Evolutionary conservation across 2,888 invertebrate genomes (phyloP).

Genomic region (Andrena praecox): DNA sequence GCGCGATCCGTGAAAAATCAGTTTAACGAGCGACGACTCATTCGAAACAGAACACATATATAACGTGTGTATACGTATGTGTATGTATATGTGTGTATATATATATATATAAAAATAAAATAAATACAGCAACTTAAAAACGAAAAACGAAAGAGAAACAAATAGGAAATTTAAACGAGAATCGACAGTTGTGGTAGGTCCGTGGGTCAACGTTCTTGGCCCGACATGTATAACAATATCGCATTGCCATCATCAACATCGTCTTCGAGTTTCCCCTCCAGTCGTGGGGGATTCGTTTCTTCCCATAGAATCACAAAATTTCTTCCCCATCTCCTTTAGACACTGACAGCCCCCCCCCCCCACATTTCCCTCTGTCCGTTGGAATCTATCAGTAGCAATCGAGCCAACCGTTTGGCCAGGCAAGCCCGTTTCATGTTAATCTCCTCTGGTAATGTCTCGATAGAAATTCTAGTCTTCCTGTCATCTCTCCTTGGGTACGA

Average conservation of each 20-base stretch:
- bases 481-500: slow-evolving; percentile 72
- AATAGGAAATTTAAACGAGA: slow-evolving; percentile 47
- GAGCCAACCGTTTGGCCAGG: slow-evolving; percentile 36
- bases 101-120: slow-evolving; percentile 72
- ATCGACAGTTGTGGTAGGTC: slow-evolving; percentile 44
- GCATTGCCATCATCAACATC: slow-evolving; percentile 4
- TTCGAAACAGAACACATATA: slow-evolving; percentile 38
- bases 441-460: slow-evolving; percentile 66
- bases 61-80: slow-evolving; percentile 14
- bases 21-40: slow-evolving; percentile 35
- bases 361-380: slow-evolving; percentile 28
- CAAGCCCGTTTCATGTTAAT: slow-evolving; percentile 49
- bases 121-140: slow-evolving; percentile 80
- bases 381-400: slow-evolving; percentile 41
- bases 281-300: slow-evolving; percentile 1
- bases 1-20: slow-evolving; percentile 41
- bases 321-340: slow-evolving; percentile 18
- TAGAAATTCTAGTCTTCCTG: slow-evolving; percentile 72
- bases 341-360: slow-evolving; percentile 32
- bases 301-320: slow-evolving; percentile 20
- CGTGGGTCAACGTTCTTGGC: slow-evolving; percentile 30
- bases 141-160: slow-evolving; percentile 46
- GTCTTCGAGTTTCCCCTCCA: neutral
- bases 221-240: neutral
- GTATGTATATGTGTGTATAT: slow-evolving; percentile 26